phyloP scores from a whole-genome alignment of 1,140 invertebrate genomes.

The Sarcophaga peregrina region DNA sequence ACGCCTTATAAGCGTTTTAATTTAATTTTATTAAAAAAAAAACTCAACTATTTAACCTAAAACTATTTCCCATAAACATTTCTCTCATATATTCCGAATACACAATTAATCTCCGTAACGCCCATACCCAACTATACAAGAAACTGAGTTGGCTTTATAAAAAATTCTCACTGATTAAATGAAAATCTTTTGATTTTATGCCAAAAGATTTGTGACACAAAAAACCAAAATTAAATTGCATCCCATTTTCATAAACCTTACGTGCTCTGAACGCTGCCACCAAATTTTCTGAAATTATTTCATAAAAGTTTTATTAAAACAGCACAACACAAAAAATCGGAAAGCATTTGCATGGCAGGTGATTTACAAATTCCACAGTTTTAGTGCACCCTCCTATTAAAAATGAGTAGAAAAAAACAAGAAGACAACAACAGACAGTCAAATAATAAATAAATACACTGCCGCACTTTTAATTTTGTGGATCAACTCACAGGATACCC shows the following conservation, averaged over 20 bases:
- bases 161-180: no score
- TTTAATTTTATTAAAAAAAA: no score
- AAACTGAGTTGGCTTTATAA: no score
- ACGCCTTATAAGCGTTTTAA: no score
- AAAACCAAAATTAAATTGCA: neutral
- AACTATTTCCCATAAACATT: no score
- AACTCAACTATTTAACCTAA: no score
- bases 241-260: neutral
- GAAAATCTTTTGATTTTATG: neutral
- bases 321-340: slow-evolving; percentile 14
- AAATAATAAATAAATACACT: slow-evolving; percentile 32
- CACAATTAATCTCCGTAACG: neutral
- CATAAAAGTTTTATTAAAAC: slow-evolving; percentile 25
- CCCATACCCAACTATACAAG: neutral
- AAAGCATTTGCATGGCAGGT: neutral
- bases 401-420: no score
- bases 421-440: no score
- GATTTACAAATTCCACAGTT: slow-evolving; percentile 35
- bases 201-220: no score
- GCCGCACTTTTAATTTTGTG: slow-evolving; percentile 23
- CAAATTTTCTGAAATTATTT: slow-evolving; percentile 32
- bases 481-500: no score
- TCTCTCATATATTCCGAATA: no score
- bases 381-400: no score
- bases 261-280: neutral